Evolutionary conservation across 1,140 invertebrate species (phyloP).

Genomic region (Macrobrachium nipponense): DNA sequence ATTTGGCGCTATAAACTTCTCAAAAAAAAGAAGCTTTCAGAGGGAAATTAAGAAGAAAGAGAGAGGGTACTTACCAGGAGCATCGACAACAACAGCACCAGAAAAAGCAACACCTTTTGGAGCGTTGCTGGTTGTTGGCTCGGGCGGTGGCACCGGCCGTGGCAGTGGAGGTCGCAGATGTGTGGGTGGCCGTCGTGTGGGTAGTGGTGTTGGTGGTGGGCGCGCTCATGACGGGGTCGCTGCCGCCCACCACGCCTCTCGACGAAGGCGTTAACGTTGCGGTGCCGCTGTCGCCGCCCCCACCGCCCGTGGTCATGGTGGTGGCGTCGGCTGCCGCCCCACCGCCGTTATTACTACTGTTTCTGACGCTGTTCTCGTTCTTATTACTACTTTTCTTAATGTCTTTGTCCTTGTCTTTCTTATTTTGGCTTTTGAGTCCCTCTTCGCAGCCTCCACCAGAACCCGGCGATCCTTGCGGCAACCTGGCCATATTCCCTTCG

Average conservation of each 20-base stretch:
- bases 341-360: neutral
- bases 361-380: slow-evolving; percentile 8
- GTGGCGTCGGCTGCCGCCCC: slow-evolving; percentile 8
- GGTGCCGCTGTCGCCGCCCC: neutral
- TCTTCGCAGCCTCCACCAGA: slow-evolving; percentile 26
- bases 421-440: slow-evolving; percentile 11
- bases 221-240: neutral
- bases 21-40: neutral
- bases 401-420: slow-evolving; percentile 29
- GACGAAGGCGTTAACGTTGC: neutral
- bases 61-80: slow-evolving; percentile 9
- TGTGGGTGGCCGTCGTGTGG: neutral
- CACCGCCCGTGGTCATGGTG: neutral
- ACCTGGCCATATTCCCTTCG: slow-evolving; percentile 25
- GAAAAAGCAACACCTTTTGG: slow-evolving; percentile 15
- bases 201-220: slow-evolving; percentile 1
- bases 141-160: neutral
- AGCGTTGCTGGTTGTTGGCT: slow-evolving; percentile 10
- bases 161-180: neutral
- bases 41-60: neutral
- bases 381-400: neutral
- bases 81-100: slow-evolving; percentile 26
- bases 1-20: no score
- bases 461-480: slow-evolving; percentile 17
- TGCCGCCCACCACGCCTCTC: neutral